Percentiles rank a stretch among this genome's conserved stretches.
Conservation (phyloP, 2,888 invertebrate species). For the Nasonovia ribisnigri region DNA sequence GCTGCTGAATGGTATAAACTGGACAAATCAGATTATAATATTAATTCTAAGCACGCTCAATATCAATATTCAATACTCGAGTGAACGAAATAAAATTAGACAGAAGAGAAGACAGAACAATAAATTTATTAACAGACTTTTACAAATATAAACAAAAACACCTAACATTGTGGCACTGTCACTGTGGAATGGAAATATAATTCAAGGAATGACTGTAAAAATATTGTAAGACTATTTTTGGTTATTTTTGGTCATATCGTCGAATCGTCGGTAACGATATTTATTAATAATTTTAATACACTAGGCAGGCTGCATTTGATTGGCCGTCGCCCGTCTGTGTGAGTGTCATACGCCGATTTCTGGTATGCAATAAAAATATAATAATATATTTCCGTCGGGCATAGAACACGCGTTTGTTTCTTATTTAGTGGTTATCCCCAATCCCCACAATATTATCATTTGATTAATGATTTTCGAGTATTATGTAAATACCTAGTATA, state of each 20-base stretch:
- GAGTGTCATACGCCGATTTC: neutral
- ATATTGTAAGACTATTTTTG: too few relatives aligned
- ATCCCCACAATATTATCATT: neutral
- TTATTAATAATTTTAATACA: neutral
- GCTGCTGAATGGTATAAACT: neutral
- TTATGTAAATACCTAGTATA: too few relatives aligned
- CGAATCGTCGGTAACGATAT: neutral
- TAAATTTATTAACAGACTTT: too few relatives aligned
- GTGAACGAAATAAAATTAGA: too few relatives aligned
- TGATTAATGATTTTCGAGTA: too few relatives aligned
- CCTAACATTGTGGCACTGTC: too few relatives aligned
- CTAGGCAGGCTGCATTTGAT: neutral
- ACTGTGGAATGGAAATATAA: too few relatives aligned
- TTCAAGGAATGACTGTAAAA: too few relatives aligned
- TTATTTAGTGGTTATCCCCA: neutral
- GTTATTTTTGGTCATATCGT: neutral
- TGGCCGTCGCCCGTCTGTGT: neutral
- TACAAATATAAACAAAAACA: neutral
- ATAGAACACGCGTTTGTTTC: neutral
- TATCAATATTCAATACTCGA: too few relatives aligned
- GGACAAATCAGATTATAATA: neutral
- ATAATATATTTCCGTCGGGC: neutral
- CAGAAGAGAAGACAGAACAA: too few relatives aligned
- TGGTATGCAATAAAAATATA: slow-evolving; percentile 23
- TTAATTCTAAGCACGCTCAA: neutral